These are phyloP conservation scores for Cerceris rybyensis DNA, from an alignment of 2,888 invertebrate genomes.

Conservation along the genomic window DNA sequence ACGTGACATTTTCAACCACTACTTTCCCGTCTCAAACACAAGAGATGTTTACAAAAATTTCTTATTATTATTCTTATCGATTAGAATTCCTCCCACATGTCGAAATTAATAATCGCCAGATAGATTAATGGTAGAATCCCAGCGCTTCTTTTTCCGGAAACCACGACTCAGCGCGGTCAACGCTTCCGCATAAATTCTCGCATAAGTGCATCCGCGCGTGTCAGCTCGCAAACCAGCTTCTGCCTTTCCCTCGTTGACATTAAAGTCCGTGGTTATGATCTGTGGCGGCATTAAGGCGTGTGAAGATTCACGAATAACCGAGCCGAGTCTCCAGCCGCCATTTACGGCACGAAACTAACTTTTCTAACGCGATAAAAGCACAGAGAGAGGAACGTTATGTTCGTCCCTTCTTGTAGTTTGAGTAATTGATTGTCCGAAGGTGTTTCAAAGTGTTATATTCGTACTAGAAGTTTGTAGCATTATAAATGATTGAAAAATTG, in stretches of 20 bases:
- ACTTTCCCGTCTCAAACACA: too few species aligned
- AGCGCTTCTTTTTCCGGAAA: not conserved
- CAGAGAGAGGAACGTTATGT: not conserved
- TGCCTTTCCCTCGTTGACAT: slow-evolving; percentile 56
- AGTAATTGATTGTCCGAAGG: too few species aligned
- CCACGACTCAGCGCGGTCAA: not conserved
- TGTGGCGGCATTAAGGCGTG: slow-evolving; percentile 33
- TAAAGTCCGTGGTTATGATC: slow-evolving; percentile 53
- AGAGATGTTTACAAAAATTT: too few species aligned
- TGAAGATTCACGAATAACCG: slow-evolving; percentile 2
- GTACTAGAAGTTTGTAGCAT: too few species aligned
- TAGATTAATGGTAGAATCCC: not conserved
- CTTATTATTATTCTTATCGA: not conserved
- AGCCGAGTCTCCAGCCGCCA: not conserved
- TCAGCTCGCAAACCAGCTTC: slow-evolving; percentile 43
- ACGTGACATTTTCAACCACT: too few species aligned
- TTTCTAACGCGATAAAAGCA: not conserved
- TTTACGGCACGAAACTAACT: not conserved
- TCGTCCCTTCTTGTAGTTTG: not conserved
- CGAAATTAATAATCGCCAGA: not conserved
- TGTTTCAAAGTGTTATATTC: too few species aligned
- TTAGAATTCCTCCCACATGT: not conserved
- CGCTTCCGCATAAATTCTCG: slow-evolving; percentile 40
- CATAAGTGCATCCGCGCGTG: slow-evolving; percentile 21
- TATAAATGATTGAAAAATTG: too few species aligned